Evolutionary conservation across 2,113 vertebrate species (phyloP).

Genomic region (Theristicus caerulescens): DNA sequence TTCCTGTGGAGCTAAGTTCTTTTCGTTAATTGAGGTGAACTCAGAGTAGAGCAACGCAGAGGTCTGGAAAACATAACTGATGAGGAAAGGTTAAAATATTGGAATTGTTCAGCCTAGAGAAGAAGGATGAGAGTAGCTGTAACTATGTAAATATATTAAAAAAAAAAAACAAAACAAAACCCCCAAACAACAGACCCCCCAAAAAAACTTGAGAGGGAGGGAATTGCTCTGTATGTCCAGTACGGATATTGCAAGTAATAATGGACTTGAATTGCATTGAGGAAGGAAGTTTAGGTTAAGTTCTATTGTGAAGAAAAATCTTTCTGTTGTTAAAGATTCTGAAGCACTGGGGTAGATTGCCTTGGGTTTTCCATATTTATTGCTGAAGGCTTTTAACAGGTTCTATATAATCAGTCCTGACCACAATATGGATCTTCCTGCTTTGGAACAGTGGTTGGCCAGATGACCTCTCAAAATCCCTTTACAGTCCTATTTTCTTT

Average conservation of each 20-base stretch:
- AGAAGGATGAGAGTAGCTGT: not conserved
- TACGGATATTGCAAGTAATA: not conserved
- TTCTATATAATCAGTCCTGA: not conserved
- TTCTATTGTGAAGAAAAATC: not conserved
- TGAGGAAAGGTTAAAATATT: not conserved
- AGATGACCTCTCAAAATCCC: not conserved
- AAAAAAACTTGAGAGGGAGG: not conserved
- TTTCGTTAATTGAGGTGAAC: not conserved
- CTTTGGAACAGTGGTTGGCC: not conserved
- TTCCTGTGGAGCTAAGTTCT: not conserved
- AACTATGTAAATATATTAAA: not conserved
- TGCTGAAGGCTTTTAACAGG: not conserved
- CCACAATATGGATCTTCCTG: not conserved
- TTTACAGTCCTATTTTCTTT: not conserved
- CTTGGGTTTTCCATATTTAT: not conserved
- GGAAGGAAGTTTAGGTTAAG: not conserved
- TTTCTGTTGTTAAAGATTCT: not conserved
- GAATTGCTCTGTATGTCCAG: not conserved
- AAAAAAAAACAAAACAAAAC: not conserved
- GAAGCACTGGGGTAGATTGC: not conserved
- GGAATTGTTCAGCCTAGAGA: not conserved
- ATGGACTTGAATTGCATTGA: not conserved
- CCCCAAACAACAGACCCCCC: fast-evolving
- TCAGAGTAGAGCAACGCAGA: not conserved
- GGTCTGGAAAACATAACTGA: fast-evolving